These are phyloP conservation scores for Eunapius fragilis DNA, from an alignment of 37 sponge, comb jelly and placozoan species.

Conservation along the genomic window DNA sequence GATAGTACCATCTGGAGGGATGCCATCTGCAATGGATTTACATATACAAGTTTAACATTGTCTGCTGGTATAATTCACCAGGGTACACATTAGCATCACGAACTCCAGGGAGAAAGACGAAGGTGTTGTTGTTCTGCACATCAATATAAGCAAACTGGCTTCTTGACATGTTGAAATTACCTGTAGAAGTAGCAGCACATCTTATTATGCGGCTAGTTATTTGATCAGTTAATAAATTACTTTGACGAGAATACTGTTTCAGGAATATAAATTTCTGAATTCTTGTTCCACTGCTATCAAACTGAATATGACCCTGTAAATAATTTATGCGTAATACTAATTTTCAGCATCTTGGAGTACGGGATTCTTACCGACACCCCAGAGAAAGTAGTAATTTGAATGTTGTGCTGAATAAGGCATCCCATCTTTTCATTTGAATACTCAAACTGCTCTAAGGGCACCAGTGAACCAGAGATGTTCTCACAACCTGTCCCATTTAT, in stretches of 20 bases:
- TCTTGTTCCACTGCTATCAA: conserved; percentile 8
- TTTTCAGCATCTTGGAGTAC: too few species aligned
- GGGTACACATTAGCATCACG: not conserved
- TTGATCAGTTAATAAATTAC: too few species aligned
- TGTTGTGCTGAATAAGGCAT: conserved; percentile 22
- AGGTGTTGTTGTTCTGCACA: too few species aligned
- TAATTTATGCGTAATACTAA: too few species aligned
- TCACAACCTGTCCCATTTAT: not conserved
- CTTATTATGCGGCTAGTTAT: too few species aligned
- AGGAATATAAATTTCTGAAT: not conserved
- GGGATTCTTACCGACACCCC: conserved; percentile 35
- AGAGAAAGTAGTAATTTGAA: conserved; percentile 12
- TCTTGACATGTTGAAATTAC: too few species aligned
- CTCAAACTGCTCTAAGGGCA: conserved; percentile 26
- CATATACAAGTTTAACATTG: conserved; percentile 15
- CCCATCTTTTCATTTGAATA: conserved; percentile 22
- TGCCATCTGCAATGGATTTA: conserved; percentile 30
- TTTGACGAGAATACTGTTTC: not conserved
- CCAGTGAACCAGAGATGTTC: not conserved
- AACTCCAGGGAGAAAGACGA: too few species aligned
- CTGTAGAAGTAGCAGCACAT: not conserved
- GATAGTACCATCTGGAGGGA: conserved; percentile 14
- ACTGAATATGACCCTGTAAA: conserved; percentile 12
- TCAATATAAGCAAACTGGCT: too few species aligned
- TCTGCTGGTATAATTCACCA: conserved; percentile 14